phyloP scores from a whole-genome alignment of 2,888 invertebrate genomes.

The Parasteatoda lunata region DNA sequence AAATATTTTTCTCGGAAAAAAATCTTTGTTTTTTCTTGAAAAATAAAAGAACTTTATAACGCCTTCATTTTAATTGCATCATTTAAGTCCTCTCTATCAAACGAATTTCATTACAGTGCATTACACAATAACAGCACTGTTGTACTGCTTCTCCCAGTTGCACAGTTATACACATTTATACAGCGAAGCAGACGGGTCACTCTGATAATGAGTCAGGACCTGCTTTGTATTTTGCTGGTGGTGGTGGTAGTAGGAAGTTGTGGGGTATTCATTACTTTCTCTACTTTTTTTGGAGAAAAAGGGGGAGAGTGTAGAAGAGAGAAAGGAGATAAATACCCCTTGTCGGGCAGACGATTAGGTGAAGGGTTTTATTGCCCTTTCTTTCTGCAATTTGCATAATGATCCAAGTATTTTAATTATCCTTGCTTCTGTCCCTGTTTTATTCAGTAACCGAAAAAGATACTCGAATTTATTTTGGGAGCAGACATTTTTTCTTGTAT shows the following conservation, averaged over 20 bases:
- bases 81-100: background rate
- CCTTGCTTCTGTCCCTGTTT: constrained; percentile 15
- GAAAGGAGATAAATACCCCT: constrained; percentile 43
- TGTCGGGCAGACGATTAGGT: constrained; percentile 58
- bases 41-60: too few species aligned
- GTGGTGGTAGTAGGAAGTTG: background rate
- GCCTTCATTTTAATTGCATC: too few species aligned
- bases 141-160: background rate
- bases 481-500: background rate
- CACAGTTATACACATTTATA: background rate
- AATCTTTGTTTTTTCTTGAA: too few species aligned
- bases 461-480: background rate
- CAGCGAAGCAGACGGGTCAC: constrained; percentile 19
- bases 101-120: background rate
- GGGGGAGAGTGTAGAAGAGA: background rate
- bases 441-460: constrained; percentile 1
- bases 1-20: too few species aligned
- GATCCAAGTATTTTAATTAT: constrained; percentile 64
- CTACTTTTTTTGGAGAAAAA: background rate
- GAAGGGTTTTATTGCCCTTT: constrained; percentile 51
- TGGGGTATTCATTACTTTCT: background rate
- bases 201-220: constrained; percentile 42
- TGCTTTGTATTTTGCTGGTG: background rate
- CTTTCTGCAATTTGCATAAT: constrained; percentile 61
- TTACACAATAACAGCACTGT: too few species aligned